Evolutionary conservation across 2,113 vertebrate genomes (phyloP), one percentile per base, ranked within the genome.

Genomic region (Trogon surrucura): DNA sequence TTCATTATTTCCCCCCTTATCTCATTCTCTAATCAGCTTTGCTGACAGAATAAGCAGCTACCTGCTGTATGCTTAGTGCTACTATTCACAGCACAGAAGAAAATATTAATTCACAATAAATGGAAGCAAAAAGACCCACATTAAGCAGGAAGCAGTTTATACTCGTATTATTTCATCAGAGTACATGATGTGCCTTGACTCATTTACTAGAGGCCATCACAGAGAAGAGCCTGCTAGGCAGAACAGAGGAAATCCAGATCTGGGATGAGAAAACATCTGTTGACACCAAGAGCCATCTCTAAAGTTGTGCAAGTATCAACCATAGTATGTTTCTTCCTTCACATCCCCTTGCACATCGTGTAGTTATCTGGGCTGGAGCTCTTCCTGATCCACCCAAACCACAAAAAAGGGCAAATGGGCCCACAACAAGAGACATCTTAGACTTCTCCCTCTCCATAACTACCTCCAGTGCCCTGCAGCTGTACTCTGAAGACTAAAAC

Each of bases 41-140:
- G 50, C 67, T 77, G 85, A 78, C 80, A 94, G 88, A 96, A 96
- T 94, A 93, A 96, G 67, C 88, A 80, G 71, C 80, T 95, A 95
- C 88, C 94, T 96, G 88, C 80, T 88, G 80, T 74, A 95, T 80
- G 64, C 72, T 67, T 78, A 73, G 72, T 60, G 60, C 75, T 88
- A 80, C 88, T 13, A 1, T 47, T 92, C 82, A 69, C 50, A 69
- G 60, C 36, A 78, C 32, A 47, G 67, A 86, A 80, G 47, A 74
- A 86, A 83, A 91, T 80, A 80, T 73, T 82, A 91, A 77, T 89
- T 96, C 38, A 29, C 89, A 26, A 56, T 97, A 89, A 94, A 91
- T 25, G 66, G 65, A 91, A 86, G 64, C 67, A 86, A 94, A 93
- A 57, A 29, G 67, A 80, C 60, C 34, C 75, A 80, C 56, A 51